Evolutionary conservation across 2,797 vertebrate species (phyloP).

Genomic region (Crypturellus tataupa): DNA sequence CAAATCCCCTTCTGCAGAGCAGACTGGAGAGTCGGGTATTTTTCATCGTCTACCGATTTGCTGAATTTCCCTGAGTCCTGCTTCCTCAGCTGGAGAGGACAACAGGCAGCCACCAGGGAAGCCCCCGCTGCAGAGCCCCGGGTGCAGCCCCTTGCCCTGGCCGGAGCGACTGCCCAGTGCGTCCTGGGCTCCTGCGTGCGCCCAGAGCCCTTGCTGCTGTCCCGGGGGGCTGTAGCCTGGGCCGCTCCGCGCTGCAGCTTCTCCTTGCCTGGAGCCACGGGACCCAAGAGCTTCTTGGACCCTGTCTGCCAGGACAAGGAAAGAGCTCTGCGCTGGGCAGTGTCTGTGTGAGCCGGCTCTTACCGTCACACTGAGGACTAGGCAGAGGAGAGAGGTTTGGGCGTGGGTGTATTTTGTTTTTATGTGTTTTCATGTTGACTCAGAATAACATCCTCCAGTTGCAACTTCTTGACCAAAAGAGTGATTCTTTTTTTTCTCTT

Average conservation of each 20-base stretch:
- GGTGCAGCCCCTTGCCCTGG: neutral
- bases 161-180: neutral
- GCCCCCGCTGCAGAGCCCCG: neutral
- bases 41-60: neutral
- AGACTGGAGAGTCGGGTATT: neutral
- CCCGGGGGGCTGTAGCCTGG: fast-evolving
- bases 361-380: neutral
- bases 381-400: neutral
- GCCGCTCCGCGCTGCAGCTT: neutral
- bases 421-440: neutral
- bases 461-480: neutral
- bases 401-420: no score
- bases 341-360: neutral
- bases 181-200: neutral
- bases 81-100: neutral
- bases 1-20: neutral
- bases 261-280: neutral
- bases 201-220: neutral
- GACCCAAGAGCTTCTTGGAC: neutral
- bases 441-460: neutral
- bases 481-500: neutral
- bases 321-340: fast-evolving
- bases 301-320: neutral
- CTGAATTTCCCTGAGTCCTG: neutral
- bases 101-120: neutral